These are phyloP conservation scores for Tethea ocularis DNA, from an alignment of 2,888 invertebrate genomes.

Conservation along the genomic window DNA sequence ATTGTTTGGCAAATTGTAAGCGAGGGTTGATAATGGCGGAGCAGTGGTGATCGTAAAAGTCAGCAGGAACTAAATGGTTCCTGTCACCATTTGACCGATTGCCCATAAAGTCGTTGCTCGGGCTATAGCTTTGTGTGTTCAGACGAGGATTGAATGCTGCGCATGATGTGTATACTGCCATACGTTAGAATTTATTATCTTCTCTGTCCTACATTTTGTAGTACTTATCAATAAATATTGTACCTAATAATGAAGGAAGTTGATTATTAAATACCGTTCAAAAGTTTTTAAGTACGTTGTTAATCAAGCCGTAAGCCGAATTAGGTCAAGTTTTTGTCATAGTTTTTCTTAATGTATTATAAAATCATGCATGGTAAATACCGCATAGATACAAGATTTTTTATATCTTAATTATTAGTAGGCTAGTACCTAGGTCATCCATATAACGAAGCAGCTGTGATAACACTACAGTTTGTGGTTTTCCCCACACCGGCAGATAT, in stretches of 20 bases:
- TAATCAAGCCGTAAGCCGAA: background rate
- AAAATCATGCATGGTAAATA: background rate
- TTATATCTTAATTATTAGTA: background rate
- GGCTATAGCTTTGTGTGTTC: conserved; percentile 45
- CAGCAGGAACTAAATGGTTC: conserved; percentile 70
- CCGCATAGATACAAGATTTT: background rate
- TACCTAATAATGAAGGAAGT: background rate
- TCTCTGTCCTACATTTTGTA: conserved; percentile 47
- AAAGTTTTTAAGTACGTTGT: background rate
- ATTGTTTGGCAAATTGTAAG: conserved; percentile 48
- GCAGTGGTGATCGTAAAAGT: conserved; percentile 63
- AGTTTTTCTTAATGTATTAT: background rate
- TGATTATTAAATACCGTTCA: background rate
- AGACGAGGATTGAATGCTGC: conserved; percentile 51
- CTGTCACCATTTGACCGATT: conserved; percentile 66
- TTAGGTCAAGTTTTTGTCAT: background rate
- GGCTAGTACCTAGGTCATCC: background rate
- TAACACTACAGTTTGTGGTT: background rate
- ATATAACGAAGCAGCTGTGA: background rate
- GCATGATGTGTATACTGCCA: conserved; percentile 57
- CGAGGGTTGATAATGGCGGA: conserved; percentile 48
- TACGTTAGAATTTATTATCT: conserved; percentile 52
- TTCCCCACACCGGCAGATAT: background rate
- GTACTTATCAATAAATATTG: conserved; percentile 5
- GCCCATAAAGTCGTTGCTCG: conserved; percentile 55